Conservation (phyloP, 2,113 vertebrate species). For the Hystrix brachyura region DNA sequence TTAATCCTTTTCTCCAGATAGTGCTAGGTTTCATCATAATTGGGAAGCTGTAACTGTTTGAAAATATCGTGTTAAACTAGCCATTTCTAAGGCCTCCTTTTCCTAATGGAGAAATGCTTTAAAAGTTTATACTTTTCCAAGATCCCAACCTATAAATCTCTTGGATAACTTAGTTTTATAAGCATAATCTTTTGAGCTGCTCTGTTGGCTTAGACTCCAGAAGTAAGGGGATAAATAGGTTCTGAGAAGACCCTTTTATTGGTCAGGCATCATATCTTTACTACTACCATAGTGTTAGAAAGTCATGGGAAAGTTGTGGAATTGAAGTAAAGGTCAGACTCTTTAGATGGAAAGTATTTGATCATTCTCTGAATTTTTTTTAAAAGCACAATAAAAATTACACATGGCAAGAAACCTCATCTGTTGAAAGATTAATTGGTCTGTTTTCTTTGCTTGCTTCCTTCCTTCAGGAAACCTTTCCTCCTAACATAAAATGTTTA, state of each 20-base stretch:
- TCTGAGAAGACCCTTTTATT: not conserved
- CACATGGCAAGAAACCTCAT: conserved; percentile 65
- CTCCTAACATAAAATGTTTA: conserved; percentile 68
- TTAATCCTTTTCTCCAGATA: conserved; percentile 50
- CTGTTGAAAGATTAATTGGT: conserved; percentile 78
- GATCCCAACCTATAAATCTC: conserved; percentile 25
- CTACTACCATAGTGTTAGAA: not conserved
- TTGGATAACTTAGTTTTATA: conserved; percentile 23
- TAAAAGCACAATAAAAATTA: conserved; percentile 67
- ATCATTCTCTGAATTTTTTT: conserved; percentile 36
- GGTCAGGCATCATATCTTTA: not conserved
- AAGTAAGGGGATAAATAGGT: not conserved
- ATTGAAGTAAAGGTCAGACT: conserved; percentile 60
- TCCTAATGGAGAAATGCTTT: conserved; percentile 47
- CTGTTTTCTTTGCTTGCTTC: conserved; percentile 76
- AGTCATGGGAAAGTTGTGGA: conserved; percentile 34
- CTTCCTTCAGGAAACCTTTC: conserved; percentile 75
- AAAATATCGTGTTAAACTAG: conserved; percentile 52
- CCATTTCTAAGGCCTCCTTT: conserved; percentile 45
- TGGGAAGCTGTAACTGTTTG: conserved; percentile 31
- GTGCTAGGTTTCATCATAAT: conserved; percentile 36
- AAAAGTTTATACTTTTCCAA: conserved; percentile 53
- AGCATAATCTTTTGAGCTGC: not conserved
- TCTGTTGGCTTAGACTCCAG: not conserved
- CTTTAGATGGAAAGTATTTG: conserved; percentile 70